Evolutionary conservation across 2,888 invertebrate genomes (phyloP).

Genomic region (Lycophotia porphyrea): DNA sequence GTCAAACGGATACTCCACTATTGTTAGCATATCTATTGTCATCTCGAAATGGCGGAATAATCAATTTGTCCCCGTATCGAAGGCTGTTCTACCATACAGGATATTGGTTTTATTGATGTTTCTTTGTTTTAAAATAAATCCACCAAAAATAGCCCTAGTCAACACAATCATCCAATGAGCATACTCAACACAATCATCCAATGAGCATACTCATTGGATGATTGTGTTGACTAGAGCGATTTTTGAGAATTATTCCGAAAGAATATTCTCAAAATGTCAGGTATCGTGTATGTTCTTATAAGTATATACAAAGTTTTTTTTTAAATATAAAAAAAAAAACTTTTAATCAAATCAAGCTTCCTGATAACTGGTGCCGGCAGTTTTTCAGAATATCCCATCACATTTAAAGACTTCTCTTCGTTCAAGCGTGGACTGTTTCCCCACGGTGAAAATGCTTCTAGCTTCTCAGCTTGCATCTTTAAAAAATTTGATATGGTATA

Average conservation of each 20-base stretch:
- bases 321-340: no score
- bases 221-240: no score
- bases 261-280: no score
- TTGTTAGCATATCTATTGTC: constrained; percentile 55
- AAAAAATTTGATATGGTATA: constrained; percentile 78
- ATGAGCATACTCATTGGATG: no score
- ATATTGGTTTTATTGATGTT: constrained; percentile 55
- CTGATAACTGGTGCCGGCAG: constrained; percentile 73
- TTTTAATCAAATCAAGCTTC: constrained; percentile 74
- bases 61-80: constrained; percentile 58
- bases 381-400: constrained; percentile 71
- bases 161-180: constrained; percentile 34
- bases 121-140: constrained; percentile 63
- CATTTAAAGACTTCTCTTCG: constrained; percentile 72
- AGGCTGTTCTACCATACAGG: constrained; percentile 59
- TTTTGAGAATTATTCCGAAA: no score
- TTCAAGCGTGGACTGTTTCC: constrained; percentile 74
- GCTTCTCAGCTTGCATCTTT: constrained; percentile 79
- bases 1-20: constrained; percentile 27
- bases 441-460: constrained; percentile 72
- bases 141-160: not conserved
- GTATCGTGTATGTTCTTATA: no score
- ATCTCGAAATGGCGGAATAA: constrained; percentile 43
- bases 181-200: no score
- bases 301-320: no score